Evolutionary conservation across 2,113 vertebrate species (phyloP).

Genomic region (Pica pica): DNA sequence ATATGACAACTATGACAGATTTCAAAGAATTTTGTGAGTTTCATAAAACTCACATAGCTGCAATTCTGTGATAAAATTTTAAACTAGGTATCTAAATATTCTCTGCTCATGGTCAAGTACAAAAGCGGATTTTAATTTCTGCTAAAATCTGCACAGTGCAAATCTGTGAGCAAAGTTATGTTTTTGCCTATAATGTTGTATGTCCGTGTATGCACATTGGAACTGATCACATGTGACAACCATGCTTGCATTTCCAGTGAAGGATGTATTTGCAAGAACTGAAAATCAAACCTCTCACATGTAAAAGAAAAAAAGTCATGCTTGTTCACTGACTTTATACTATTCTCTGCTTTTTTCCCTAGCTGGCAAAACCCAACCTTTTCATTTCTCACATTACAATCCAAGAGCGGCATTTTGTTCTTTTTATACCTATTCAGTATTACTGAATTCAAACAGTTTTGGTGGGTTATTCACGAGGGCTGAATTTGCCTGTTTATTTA

Average conservation of each 20-base stretch:
- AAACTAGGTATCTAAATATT: not conserved
- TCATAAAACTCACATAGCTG: not conserved
- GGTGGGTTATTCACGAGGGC: not conserved
- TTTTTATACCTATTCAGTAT: not conserved
- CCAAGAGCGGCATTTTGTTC: not conserved
- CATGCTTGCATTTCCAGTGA: not conserved
- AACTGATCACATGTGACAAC: not conserved
- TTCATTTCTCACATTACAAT: not conserved
- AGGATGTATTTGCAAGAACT: not conserved
- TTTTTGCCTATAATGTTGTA: not conserved
- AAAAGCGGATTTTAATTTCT: not conserved
- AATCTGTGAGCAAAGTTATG: not conserved
- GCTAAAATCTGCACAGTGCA: not conserved
- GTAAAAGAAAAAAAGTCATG: not conserved
- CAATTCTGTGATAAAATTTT: not conserved
- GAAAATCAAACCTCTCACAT: not conserved
- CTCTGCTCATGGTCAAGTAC: not conserved
- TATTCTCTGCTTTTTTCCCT: not conserved
- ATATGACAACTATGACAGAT: not conserved
- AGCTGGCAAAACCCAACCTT: not conserved
- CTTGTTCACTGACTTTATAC: not conserved
- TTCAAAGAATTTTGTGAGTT: not conserved
- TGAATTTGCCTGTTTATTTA: not conserved
- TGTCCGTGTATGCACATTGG: not conserved
- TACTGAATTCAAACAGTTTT: not conserved